phyloP scores from a whole-genome alignment of 2,888 invertebrate genomes.

The Tyria jacobaeae region DNA sequence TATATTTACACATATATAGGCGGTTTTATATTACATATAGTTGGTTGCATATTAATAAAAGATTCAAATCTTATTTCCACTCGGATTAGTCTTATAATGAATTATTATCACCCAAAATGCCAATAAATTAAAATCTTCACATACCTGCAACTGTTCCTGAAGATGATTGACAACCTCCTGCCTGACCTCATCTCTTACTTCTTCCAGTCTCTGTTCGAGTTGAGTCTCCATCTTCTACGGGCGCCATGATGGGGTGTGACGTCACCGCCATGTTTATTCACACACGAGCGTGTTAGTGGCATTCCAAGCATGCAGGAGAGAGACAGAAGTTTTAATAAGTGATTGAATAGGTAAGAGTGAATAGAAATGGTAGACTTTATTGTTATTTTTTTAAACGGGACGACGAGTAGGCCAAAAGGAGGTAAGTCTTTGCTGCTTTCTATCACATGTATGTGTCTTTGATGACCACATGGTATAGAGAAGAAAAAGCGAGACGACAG shows the following conservation, averaged over 20 bases:
- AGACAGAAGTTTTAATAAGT: constrained; percentile 56
- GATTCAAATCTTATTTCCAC: background rate
- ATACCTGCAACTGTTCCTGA: constrained; percentile 92
- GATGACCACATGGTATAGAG: no score
- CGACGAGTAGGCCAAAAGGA: no score
- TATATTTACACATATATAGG: no score
- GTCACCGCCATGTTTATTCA: constrained; percentile 64
- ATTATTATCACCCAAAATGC: constrained; percentile 9
- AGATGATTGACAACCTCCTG: constrained; percentile 90
- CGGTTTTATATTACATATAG: no score
- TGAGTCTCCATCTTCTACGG: constrained; percentile 60
- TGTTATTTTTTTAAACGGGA: no score
- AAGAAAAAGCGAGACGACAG: no score
- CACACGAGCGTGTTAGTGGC: constrained; percentile 79
- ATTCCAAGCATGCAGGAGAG: constrained; percentile 79
- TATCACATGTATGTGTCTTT: no score
- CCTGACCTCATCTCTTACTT: constrained; percentile 83
- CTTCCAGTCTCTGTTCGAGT: constrained; percentile 59
- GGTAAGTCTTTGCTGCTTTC: no score
- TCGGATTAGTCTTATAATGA: background rate
- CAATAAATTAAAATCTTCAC: constrained; percentile 34
- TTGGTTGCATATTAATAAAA: background rate
- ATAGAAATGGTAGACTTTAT: constrained; percentile 7
- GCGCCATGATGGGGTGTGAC: constrained; percentile 32
- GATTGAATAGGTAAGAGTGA: constrained; percentile 38